A percentile compares a stretch with the other conserved stretches of the same genome.
Conservation (phyloP, 2,797 vertebrate species). For the Myiothlypis chrysogaster region DNA sequence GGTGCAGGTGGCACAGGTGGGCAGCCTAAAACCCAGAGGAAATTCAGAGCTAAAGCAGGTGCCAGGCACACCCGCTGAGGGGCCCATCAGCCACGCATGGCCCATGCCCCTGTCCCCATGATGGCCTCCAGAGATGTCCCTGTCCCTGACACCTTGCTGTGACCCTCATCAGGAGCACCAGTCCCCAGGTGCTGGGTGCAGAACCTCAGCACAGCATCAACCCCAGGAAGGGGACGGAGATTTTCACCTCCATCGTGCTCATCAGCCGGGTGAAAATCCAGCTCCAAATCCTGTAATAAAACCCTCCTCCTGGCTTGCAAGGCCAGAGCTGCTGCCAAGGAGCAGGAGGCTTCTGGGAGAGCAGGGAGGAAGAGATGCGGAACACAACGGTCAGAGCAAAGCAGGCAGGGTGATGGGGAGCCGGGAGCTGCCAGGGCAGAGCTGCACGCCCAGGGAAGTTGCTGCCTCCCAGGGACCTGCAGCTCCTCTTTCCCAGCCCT, state of each 20-base stretch:
- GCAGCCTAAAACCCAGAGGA: rapidly evolving
- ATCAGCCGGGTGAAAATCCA: background rate
- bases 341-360: constrained; percentile 46
- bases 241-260: background rate
- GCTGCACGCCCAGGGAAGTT: rapidly evolving
- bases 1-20: rapidly evolving
- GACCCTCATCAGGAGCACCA: rapidly evolving
- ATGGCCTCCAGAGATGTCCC: rapidly evolving
- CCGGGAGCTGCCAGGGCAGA: background rate
- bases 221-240: background rate
- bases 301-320: background rate
- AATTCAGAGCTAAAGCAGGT: background rate
- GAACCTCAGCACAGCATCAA: background rate
- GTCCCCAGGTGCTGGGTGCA: background rate
- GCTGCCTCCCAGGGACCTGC: background rate
- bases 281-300: background rate
- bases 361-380: background rate
- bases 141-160: background rate
- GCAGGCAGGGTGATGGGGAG: background rate
- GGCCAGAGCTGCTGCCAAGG: constrained; percentile 6
- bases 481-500: background rate
- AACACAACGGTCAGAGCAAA: background rate
- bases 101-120: background rate
- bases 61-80: background rate
- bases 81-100: rapidly evolving